Evolutionary conservation across 2,797 vertebrate genomes (phyloP).

Genomic region (Sebastes jordani): DNA sequence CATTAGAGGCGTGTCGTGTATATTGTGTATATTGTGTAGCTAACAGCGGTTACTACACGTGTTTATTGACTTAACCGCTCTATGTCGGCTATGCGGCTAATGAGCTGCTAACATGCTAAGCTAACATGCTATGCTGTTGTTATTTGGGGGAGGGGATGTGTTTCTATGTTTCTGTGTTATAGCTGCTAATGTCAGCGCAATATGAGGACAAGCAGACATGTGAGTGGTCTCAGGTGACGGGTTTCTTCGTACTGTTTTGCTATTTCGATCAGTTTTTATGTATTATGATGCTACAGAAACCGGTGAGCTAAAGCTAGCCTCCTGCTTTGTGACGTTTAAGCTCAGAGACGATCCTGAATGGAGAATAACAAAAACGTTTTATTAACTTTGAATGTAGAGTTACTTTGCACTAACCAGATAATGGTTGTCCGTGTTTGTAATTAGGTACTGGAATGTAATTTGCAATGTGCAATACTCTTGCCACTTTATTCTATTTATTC

Average conservation of each 20-base stretch:
- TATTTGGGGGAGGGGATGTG: conserved; percentile 47
- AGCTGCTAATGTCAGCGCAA: conserved; percentile 35
- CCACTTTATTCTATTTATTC: no score
- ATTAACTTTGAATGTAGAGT: no score
- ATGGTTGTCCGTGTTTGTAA: no score
- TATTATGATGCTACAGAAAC: neutral
- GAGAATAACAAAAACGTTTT: accelerated
- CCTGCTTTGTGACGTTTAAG: neutral
- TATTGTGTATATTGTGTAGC: neutral
- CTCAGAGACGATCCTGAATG: neutral
- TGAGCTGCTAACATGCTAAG: conserved; percentile 32
- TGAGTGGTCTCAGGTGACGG: neutral
- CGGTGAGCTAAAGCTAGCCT: neutral
- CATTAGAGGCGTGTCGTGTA: neutral
- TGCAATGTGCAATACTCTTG: no score
- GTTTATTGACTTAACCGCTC: conserved; percentile 33
- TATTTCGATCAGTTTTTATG: conserved; percentile 19
- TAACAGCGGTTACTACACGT: neutral
- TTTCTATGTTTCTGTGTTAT: neutral
- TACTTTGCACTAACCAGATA: no score
- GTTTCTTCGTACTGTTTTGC: neutral
- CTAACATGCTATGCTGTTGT: conserved; percentile 30
- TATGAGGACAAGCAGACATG: neutral
- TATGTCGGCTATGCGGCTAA: conserved; percentile 26
- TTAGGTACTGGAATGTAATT: no score